Base-by-base conservation (phyloP, 2,797 vertebrate genomes). In the Sphenopsis melanotis region DNA sequence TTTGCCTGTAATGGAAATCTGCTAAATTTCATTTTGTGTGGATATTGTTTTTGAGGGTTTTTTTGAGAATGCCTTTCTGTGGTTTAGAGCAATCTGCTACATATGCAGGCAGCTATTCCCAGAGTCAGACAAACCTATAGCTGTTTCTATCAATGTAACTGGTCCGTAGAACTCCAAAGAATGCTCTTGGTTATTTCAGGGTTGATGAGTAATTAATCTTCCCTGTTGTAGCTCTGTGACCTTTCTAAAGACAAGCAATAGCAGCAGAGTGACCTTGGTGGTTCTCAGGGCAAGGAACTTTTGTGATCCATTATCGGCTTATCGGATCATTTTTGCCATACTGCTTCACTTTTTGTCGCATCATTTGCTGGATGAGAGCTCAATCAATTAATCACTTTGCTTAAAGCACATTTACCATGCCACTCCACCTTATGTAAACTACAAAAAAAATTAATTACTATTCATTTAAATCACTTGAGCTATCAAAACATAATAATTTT, bases 241-340 rank as follows among this genome's bases (percentile, higher is more conserved):
- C 77, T 87, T 87, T 94, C 50, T 60, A 63, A 90, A 87, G 55
- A 88, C 47, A 81, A 87, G 27, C 30, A 74, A 84, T 8, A 85
- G 77, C 41, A 80, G 83, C 60, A 91, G 32, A 49, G 22, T 68
- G 89, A 90, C 78, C 53, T 68, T 44, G 50, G 55, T 83, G n/a
- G 91, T 69, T 95, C 69, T 64, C 39, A 85, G 55, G 80, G n/a
- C 41, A 94, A 44, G 66, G 36, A 97, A 93, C 53, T 71, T 87
- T 63, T 13, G 21, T 47, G 66, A 68, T 76, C 60, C n/a, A 24
- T 89, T 94, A 78, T 37, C 0, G 0, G 84, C 24, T 87, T 81
- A 47, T 93, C 0, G 0, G 22, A 83, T 59, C n/a, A 41, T 93
- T 90, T 94, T 65, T 84, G 57, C 80, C 7, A n/a, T 29, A 63